A percentile compares a stretch with the other conserved stretches of the same genome.
phyloP scores from a whole-genome alignment of 2,797 vertebrate genomes.

The Nasua narica region DNA sequence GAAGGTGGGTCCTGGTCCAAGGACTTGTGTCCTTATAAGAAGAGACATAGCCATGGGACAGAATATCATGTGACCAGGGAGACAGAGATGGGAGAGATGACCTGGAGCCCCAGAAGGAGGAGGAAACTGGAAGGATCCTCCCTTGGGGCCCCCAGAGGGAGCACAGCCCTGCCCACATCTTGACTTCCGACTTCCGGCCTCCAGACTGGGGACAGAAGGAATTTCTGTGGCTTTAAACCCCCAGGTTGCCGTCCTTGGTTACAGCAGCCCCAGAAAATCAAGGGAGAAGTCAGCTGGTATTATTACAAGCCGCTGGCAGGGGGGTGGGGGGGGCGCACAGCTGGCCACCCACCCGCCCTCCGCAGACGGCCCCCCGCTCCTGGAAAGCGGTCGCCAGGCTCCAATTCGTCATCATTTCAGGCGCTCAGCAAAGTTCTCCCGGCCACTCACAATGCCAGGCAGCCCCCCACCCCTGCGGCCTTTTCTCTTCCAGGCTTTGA shows the following conservation, averaged over 20 bases:
- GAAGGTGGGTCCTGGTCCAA: accelerated
- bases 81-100: accelerated
- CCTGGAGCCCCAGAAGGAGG: neutral
- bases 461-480: slow-evolving; percentile 55
- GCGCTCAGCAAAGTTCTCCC: slow-evolving; percentile 79
- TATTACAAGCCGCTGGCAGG: neutral
- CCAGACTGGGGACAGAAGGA: neutral
- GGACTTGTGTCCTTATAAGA: neutral
- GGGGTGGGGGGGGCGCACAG: accelerated
- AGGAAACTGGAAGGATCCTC: neutral
- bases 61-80: accelerated
- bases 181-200: neutral
- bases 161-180: neutral
- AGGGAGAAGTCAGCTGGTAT: neutral
- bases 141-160: neutral
- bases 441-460: slow-evolving; percentile 76
- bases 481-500: slow-evolving; percentile 71
- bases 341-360: neutral
- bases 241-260: neutral
- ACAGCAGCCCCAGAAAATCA: neutral
- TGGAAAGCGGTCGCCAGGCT: slow-evolving; percentile 66
- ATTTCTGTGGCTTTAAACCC: neutral
- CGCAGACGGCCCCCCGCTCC: slow-evolving; percentile 49
- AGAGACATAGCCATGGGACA: neutral
- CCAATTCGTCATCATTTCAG: slow-evolving; percentile 80